A percentile compares a stretch with the other conserved stretches of the same genome.
Conservation (phyloP, 2,888 invertebrate genomes). For the Achlya flavicornis region DNA sequence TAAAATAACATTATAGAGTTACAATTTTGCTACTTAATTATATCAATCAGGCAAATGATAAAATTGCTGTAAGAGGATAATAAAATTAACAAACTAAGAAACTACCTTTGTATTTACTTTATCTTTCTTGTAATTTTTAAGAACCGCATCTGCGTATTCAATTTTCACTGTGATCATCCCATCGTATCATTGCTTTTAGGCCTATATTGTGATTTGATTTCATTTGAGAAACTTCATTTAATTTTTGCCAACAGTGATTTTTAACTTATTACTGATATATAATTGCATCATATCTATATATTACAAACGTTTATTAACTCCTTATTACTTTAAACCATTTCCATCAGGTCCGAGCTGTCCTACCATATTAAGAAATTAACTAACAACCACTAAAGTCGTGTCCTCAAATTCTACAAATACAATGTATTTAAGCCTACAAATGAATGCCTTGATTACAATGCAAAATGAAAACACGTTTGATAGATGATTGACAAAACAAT, state of each 20-base stretch:
- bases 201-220: too few relatives aligned
- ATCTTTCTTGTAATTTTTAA: background rate
- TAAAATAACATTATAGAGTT: background rate
- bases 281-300: background rate
- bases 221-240: too few relatives aligned
- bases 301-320: background rate
- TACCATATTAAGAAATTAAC: background rate
- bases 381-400: background rate
- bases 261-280: too few relatives aligned
- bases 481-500: conserved; percentile 23
- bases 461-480: conserved; percentile 11
- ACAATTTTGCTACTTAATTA: conserved; percentile 4
- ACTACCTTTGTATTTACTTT: background rate
- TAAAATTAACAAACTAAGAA: background rate
- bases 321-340: background rate
- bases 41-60: background rate
- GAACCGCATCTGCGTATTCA: too few relatives aligned
- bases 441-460: background rate
- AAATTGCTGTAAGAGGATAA: background rate
- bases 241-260: background rate
- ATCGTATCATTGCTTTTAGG: too few relatives aligned
- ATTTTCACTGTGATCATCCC: too few relatives aligned
- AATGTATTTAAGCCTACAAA: background rate
- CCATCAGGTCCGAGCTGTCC: background rate
- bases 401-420: background rate